Evolutionary conservation across 2,113 vertebrate species (phyloP).

Genomic region (Miniopterus natalensis): DNA sequence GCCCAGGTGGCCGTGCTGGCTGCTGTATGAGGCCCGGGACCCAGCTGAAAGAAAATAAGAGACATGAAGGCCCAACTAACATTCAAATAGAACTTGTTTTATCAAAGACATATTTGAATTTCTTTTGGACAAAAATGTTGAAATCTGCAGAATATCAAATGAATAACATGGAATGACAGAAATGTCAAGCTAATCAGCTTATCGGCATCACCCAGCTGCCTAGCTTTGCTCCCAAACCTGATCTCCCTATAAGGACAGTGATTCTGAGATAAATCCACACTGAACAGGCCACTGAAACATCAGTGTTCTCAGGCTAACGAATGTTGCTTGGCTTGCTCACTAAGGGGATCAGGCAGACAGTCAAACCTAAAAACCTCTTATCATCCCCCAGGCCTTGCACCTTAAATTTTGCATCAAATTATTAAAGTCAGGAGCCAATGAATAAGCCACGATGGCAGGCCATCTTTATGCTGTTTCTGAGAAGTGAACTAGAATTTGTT

Average conservation of each 20-base stretch:
- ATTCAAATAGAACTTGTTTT: background rate
- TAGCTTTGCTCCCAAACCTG: conserved; percentile 61
- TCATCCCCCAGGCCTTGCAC: fast-evolving
- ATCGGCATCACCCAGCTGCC: conserved; percentile 62
- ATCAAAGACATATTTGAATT: conserved; percentile 16
- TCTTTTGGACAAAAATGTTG: conserved; percentile 31
- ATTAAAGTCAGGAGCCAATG: background rate
- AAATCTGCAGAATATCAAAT: conserved; percentile 74
- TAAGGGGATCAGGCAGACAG: background rate
- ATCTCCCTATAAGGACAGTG: background rate
- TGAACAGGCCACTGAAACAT: background rate
- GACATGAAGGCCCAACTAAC: background rate
- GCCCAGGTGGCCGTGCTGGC: conserved; percentile 97
- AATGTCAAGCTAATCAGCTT: conserved; percentile 72
- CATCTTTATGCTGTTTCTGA: background rate
- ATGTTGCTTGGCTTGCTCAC: background rate
- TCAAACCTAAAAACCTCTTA: background rate
- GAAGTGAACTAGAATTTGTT: background rate
- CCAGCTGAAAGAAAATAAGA: conserved; percentile 87
- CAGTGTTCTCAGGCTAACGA: background rate
- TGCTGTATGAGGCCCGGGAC: conserved; percentile 97
- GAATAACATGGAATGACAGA: conserved; percentile 45
- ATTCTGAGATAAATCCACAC: background rate
- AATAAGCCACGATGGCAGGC: background rate
- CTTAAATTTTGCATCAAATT: background rate